Base-by-base conservation (phyloP, 1,140 invertebrate species). In the Steinernema khuongi region DNA sequence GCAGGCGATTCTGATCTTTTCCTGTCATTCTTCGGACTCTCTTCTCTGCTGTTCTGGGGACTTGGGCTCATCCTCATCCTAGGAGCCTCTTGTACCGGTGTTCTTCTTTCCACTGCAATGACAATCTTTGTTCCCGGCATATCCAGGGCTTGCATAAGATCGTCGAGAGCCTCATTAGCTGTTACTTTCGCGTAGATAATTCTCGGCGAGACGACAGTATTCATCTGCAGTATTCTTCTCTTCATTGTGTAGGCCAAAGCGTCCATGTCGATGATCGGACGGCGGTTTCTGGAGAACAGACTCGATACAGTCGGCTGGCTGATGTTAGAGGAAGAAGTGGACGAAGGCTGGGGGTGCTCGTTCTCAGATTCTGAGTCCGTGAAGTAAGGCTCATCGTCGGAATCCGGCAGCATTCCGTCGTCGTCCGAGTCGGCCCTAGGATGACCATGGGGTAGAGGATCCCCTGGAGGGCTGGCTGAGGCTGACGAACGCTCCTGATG, bases 351-450 rank as follows among this genome's bases (percentile, higher is more conserved):
- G 7, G 7, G 36, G n/a, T 7, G 36, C 36, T 7, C 50, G 14
- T 14, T 26, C 14, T 60, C 50, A 7, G 50, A 60, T 14, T 60
- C 50, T 14, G 50, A 60, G 26, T 60, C 50, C 22, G 50, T 60
- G 50, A 60, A n/a, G 50, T 60, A 60, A 22, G 50, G 50, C 19
- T 60, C 50, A 22, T 60, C 50, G 4, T 60, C 50, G 7, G 50
- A 60, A 26, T 60, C 50, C 11, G 50, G 50, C 11, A 60, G 50
- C 50, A 60, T 60, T 26, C 50, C 50, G 22, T 60, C 50, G 50
- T 41, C 36, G n/a, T 60, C 50, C 7, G 50, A 60, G 7, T 60
- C 50, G 50, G 2, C 50, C 14, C 11, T 14, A 60, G n/a, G n/a
- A 60, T 60, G 50, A 7, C 50, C n/a, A n/a, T n/a, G n/a, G n/a